Evolutionary conservation across 2,113 vertebrate genomes (phyloP), one percentile per base, ranked within the genome.

Genomic region (Sclerurus mexicanus): DNA sequence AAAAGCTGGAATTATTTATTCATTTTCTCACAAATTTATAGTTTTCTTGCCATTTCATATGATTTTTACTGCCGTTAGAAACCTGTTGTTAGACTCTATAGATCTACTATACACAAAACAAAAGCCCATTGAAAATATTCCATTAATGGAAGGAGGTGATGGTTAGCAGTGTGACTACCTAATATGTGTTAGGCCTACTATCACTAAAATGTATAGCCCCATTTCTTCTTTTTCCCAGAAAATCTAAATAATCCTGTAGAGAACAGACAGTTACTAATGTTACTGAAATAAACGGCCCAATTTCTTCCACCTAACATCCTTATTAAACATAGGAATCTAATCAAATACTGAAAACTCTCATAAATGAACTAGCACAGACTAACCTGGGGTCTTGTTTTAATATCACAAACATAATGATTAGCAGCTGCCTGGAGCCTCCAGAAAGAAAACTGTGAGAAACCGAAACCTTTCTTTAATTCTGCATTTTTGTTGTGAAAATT

Each of bases 401-500:
- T 95, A 95, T 96, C 94, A 88, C 82, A 88, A 91, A 90, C 85
- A 67, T 98, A 97, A 98, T 97, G 89, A 97, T 97, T 98, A 97
- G 79, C 97, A 98, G 96, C 90, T 97, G 59, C 46, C 63, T 20
- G 7, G 9, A 89, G 64, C 33, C 56, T 93, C 67, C 85, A 79
- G 35, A 94, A 90, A 96, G n/a, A 63, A 96, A 87, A 94, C 56
- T 74, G 28, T 4, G 5, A 94, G 73, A 91, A 97, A 86, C 9
- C 39, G 47, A 97, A 97, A 91, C 39, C 3, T 72, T 96, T 62
- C 60, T 98, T 97, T 97, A 96, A 89, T 97, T 97, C 60, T 94
- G 74, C 63, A 50, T 97, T 95, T 97, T 58, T 85, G 14, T 82
- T 92, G 63, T 77, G 44, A 97, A 77, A 97, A 97, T 95, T 87